A percentile compares a stretch with the other conserved stretches of the same genome.
phyloP scores from a whole-genome alignment of 2,797 vertebrate species.

The Cynodonichthys magdalenae region DNA sequence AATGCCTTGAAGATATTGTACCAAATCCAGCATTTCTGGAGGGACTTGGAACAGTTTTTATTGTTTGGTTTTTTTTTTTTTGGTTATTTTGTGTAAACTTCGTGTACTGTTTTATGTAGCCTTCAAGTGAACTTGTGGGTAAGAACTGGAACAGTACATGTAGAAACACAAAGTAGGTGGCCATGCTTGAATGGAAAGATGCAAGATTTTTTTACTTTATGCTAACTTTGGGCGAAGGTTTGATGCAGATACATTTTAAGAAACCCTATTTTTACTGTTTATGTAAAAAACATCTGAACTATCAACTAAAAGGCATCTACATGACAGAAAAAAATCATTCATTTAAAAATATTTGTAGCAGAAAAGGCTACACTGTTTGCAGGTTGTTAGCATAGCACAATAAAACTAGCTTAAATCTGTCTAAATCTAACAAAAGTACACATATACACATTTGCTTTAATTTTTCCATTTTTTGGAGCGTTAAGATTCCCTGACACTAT shows the following conservation, averaged over 20 bases:
- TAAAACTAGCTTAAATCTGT: background rate
- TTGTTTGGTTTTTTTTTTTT: background rate
- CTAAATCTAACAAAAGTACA: background rate
- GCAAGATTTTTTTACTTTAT: conserved; percentile 12
- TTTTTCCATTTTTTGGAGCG: background rate
- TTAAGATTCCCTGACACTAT: background rate
- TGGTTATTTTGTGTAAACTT: conserved; percentile 15
- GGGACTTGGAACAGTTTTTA: conserved; percentile 42
- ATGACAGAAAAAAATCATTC: too few species aligned
- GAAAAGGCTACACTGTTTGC: too few species aligned
- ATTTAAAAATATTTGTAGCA: too few species aligned
- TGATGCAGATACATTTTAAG: conserved; percentile 2
- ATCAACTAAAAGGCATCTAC: too few species aligned
- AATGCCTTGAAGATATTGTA: conserved; percentile 61
- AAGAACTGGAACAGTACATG: conserved; percentile 31
- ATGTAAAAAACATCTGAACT: too few species aligned
- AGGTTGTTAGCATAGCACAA: background rate
- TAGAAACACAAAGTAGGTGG: conserved; percentile 32
- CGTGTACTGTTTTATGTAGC: conserved; percentile 34
- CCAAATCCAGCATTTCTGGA: conserved; percentile 66
- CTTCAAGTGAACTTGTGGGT: conserved; percentile 32
- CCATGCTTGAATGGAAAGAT: conserved; percentile 59
- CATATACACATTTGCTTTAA: background rate
- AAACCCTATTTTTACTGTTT: background rate
- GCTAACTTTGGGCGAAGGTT: background rate